Conservation (phyloP, 2,888 invertebrate species). For the Lydus trimaculatus region DNA sequence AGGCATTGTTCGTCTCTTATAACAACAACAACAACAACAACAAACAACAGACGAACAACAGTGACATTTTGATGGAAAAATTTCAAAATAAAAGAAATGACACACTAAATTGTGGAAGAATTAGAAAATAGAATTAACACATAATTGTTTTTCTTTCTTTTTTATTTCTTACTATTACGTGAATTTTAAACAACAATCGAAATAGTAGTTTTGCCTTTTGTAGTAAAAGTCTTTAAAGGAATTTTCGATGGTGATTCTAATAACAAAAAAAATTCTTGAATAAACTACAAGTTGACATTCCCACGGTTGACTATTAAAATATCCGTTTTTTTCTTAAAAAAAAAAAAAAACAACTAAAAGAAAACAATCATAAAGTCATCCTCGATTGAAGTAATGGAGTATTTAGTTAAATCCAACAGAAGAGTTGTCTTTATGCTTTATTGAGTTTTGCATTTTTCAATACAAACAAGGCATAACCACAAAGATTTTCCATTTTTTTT, state of each 20-base stretch:
- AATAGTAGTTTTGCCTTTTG: not conserved
- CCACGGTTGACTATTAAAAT: constrained; percentile 3
- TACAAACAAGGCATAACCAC: not conserved
- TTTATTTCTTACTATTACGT: not conserved
- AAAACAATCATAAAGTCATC: not conserved
- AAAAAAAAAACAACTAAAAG: too few relatives aligned
- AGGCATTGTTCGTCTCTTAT: constrained; percentile 41
- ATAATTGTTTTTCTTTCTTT: too few relatives aligned
- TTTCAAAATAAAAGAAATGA: not conserved
- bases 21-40: constrained; percentile 33
- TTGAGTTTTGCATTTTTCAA: not conserved
- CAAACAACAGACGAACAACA: constrained; percentile 45
- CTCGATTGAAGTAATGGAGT: not conserved
- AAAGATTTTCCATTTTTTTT: too few relatives aligned
- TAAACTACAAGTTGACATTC: constrained; percentile 3
- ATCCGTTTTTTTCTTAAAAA: not conserved
- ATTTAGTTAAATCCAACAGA: not conserved
- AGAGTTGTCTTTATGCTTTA: not conserved
- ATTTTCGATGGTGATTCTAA: constrained; percentile 3
- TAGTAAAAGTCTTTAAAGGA: not conserved
- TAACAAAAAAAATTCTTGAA: constrained; percentile 4
- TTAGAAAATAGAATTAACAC: not conserved
- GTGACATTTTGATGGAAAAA: constrained; percentile 45
- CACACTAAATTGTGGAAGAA: not conserved
- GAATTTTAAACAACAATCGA: not conserved